A percentile compares a stretch with the other conserved stretches of the same genome.
Conservation (phyloP, 2,888 invertebrate species). For the Drosophila rellima region DNA sequence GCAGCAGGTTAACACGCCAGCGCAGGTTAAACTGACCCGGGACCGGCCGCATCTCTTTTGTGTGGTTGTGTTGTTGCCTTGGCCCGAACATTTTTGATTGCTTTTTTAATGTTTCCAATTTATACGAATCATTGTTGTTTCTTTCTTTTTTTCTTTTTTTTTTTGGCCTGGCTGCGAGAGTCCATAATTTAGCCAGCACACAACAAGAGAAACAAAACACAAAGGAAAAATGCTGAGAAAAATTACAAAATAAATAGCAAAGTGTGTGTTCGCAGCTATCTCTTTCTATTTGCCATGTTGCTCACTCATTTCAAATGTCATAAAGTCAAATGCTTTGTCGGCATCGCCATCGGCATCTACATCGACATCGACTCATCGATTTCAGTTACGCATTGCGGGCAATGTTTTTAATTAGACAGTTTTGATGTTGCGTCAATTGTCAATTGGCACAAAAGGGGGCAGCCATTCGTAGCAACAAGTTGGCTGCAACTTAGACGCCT, state of each 20-base stretch:
- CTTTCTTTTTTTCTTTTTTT: conserved; percentile 30
- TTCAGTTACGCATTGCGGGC: conserved; percentile 78
- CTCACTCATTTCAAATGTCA: conserved; percentile 64
- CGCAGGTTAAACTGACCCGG: conserved; percentile 78
- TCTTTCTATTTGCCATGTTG: conserved; percentile 29
- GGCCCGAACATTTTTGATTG: conserved; percentile 80
- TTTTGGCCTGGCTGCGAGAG: conserved; percentile 51
- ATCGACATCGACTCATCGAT: conserved; percentile 51
- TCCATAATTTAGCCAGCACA: conserved; percentile 77
- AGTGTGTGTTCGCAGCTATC: conserved; percentile 26
- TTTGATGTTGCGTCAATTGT: conserved; percentile 82
- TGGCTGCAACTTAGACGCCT: conserved; percentile 70
- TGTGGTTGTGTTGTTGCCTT: conserved; percentile 62
- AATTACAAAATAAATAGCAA: conserved; percentile 79
- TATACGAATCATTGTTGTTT: conserved; percentile 81
- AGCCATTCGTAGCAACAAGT: conserved; percentile 44
- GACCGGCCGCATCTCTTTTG: conserved; percentile 55
- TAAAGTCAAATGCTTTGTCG: conserved; percentile 81
- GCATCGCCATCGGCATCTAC: conserved; percentile 42
- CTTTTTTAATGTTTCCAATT: conserved; percentile 81
- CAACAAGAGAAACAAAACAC: conserved; percentile 23
- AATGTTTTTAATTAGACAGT: conserved; percentile 80
- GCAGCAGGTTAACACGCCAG: conserved; percentile 80
- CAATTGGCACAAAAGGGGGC: conserved; percentile 70
- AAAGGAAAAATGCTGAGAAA: conserved; percentile 61